Evolutionary conservation across 2,797 vertebrate genomes (phyloP).

Genomic region (Ptychadena robeensis): DNA sequence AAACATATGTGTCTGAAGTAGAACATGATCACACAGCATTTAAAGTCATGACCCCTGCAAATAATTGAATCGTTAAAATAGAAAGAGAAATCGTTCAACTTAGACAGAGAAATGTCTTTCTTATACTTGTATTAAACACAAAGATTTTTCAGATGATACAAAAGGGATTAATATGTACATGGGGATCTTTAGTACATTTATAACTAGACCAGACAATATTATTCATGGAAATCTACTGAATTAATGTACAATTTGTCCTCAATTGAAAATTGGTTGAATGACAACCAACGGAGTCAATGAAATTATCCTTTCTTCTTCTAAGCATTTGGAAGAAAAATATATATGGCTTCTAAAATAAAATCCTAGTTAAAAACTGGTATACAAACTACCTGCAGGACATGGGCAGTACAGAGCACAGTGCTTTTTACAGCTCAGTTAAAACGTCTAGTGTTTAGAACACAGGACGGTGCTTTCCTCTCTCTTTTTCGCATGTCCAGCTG

Average conservation of each 20-base stretch:
- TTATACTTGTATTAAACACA: background rate
- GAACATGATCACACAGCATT: conserved; percentile 8
- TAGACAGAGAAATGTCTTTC: background rate
- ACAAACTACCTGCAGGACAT: too few species aligned
- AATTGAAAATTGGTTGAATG: background rate
- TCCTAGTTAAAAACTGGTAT: background rate
- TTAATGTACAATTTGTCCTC: background rate
- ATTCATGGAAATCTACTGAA: background rate
- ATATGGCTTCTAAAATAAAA: background rate
- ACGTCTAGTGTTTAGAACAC: too few species aligned
- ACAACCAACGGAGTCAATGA: background rate
- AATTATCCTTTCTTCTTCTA: background rate
- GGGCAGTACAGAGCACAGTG: too few species aligned
- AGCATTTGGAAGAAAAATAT: background rate
- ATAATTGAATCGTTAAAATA: background rate
- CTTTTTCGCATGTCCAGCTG: too few species aligned
- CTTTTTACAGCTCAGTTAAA: too few species aligned
- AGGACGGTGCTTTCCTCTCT: too few species aligned
- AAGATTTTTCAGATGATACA: background rate
- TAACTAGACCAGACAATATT: background rate
- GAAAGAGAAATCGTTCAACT: background rate
- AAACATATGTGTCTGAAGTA: conserved; percentile 28
- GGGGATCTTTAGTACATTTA: background rate
- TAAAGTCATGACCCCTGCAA: conserved; percentile 1
- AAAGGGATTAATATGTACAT: background rate